A percentile compares a stretch with the other conserved stretches of the same genome.
These are phyloP conservation scores for Neogobius melanostomus DNA, from an alignment of 2,113 vertebrate species.

Conservation along the genomic window DNA sequence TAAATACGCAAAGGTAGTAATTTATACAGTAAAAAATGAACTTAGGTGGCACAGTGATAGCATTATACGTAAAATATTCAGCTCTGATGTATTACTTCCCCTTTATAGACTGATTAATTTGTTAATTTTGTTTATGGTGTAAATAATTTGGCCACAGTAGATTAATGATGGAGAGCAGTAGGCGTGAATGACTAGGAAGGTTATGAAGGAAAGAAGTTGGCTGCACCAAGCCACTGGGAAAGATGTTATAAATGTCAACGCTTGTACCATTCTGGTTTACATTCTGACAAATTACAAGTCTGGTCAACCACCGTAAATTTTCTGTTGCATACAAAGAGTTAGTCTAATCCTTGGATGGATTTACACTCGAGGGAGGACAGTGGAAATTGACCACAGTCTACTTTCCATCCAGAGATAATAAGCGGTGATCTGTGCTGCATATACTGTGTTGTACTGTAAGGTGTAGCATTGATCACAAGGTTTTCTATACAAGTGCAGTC, in stretches of 20 bases:
- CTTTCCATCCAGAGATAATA: background rate
- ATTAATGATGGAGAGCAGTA: background rate
- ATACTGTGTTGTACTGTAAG: background rate
- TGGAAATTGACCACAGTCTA: too few species aligned
- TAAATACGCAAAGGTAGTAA: constrained; percentile 7
- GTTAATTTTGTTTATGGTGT: constrained; percentile 10
- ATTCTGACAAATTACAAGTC: constrained; percentile 1
- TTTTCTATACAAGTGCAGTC: too few species aligned
- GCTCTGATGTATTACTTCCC: constrained; percentile 10
- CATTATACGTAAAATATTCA: background rate
- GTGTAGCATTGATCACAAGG: background rate
- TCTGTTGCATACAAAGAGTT: background rate
- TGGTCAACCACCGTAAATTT: background rate
- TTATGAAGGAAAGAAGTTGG: constrained; percentile 3
- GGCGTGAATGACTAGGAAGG: background rate
- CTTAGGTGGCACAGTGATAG: background rate
- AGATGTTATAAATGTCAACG: background rate
- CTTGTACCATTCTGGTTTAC: background rate
- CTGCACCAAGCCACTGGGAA: background rate
- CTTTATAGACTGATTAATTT: constrained; percentile 6
- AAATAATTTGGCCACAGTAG: background rate
- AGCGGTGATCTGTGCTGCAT: background rate
- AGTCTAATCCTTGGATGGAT: background rate
- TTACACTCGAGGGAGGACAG: background rate
- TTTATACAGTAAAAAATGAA: constrained; percentile 10